A percentile compares a stretch with the other conserved stretches of the same genome.
These are phyloP conservation scores for Stichodactyla helianthus DNA, from an alignment of 64 coral and sea anemone genomes.

Conservation along the genomic window DNA sequence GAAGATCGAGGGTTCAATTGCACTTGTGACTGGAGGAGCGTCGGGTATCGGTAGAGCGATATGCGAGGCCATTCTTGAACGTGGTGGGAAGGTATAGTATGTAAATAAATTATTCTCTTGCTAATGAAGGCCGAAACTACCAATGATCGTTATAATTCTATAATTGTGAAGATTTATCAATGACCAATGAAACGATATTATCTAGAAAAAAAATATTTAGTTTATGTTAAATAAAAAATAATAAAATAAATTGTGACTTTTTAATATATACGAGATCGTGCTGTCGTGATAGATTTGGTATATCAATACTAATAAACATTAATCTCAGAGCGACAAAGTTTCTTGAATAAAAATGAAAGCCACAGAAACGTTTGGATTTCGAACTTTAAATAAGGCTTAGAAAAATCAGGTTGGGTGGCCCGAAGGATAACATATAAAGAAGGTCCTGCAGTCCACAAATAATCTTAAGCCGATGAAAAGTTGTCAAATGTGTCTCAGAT, in stretches of 20 bases:
- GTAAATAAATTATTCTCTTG: not conserved
- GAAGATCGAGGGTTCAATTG: conserved; percentile 51
- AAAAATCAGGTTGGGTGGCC: no score
- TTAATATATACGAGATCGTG: no score
- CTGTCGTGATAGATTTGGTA: no score
- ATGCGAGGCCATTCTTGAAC: conserved; percentile 37
- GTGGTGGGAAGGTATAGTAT: conserved; percentile 40
- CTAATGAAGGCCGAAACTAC: not conserved
- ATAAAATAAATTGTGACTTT: no score
- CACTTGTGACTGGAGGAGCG: conserved; percentile 46
- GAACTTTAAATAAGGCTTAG: no score
- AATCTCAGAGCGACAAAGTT: no score
- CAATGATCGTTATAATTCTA: not conserved
- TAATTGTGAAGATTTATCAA: not conserved
- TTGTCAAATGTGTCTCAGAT: not conserved
- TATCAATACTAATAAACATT: no score
- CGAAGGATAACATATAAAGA: no score
- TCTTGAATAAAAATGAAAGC: no score
- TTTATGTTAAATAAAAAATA: no score
- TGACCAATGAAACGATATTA: not conserved
- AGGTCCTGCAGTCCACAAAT: not conserved
- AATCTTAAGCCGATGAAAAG: not conserved
- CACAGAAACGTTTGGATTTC: no score
- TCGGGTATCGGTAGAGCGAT: conserved; percentile 53
- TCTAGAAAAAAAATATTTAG: no score